These are phyloP conservation scores for Bufo gargarizans DNA, from an alignment of 2,113 vertebrate genomes.

Conservation along the genomic window DNA sequence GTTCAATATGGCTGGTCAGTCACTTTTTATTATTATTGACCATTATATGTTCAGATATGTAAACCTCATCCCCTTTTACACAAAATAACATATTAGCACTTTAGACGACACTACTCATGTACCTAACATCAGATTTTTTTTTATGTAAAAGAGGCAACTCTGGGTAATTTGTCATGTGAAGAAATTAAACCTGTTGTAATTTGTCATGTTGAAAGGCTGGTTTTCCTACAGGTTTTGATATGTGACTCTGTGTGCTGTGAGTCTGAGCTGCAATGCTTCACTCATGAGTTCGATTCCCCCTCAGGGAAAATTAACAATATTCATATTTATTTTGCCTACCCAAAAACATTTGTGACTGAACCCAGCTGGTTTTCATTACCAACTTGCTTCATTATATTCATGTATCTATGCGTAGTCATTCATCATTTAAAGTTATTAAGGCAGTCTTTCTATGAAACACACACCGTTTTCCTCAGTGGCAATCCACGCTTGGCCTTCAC, in stretches of 20 bases:
- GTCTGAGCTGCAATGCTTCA: slow-evolving; percentile 58
- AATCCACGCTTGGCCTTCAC: slow-evolving; percentile 41
- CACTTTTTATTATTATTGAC: background rate
- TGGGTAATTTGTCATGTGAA: slow-evolving; percentile 58
- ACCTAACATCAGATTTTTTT: slow-evolving; percentile 50
- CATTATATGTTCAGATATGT: slow-evolving; percentile 12
- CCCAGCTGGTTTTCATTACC: slow-evolving; percentile 59
- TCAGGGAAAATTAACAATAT: slow-evolving; percentile 59
- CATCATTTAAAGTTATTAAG: slow-evolving; percentile 58
- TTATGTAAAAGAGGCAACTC: slow-evolving; percentile 57
- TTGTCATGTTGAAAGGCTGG: slow-evolving; percentile 59
- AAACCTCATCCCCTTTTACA: background rate
- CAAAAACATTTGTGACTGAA: slow-evolving; percentile 60
- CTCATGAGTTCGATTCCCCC: slow-evolving; percentile 59
- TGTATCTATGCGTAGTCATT: slow-evolving; percentile 54
- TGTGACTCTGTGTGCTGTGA: slow-evolving; percentile 57
- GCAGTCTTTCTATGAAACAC: slow-evolving; percentile 52
- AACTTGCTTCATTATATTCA: slow-evolving; percentile 58
- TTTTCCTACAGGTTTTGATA: slow-evolving; percentile 59
- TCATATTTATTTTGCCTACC: slow-evolving; percentile 60
- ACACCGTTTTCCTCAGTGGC: slow-evolving; percentile 45
- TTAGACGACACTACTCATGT: slow-evolving; percentile 26
- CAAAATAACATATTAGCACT: slow-evolving; percentile 32
- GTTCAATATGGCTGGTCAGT: background rate
- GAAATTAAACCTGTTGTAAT: slow-evolving; percentile 60